These are phyloP conservation scores for Poecilia wingei DNA, from an alignment of 2,797 vertebrate genomes.

Conservation along the genomic window DNA sequence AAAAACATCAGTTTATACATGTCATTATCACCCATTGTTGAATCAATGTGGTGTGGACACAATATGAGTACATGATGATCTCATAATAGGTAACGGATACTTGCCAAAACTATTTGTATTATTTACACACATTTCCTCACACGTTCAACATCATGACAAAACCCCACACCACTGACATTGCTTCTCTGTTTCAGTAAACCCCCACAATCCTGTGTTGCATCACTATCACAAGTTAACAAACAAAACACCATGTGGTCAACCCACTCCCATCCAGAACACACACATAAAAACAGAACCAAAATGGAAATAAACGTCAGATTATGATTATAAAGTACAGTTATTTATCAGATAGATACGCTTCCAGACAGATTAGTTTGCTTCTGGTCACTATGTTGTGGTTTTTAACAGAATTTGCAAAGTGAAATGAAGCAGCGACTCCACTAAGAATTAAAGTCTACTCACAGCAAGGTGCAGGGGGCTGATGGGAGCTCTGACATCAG, in stretches of 20 bases:
- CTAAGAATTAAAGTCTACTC: slow-evolving; percentile 73
- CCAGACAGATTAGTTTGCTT: not conserved
- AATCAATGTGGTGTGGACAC: not conserved
- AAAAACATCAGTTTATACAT: too few relatives aligned
- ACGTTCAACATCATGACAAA: not conserved
- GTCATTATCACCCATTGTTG: not conserved
- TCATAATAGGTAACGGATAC: not conserved
- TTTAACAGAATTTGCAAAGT: not conserved
- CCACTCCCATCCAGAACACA: not conserved
- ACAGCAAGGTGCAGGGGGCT: slow-evolving; percentile 97
- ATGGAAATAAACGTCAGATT: not conserved
- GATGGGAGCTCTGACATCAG: slow-evolving; percentile 91
- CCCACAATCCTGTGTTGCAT: not conserved
- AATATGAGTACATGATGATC: not conserved
- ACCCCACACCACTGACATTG: not conserved
- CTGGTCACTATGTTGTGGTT: not conserved
- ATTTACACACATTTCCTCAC: not conserved
- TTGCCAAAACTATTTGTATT: not conserved
- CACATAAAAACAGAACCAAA: not conserved
- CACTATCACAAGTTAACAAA: too few relatives aligned
- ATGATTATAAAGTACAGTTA: not conserved
- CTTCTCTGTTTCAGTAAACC: not conserved
- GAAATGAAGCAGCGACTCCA: not conserved
- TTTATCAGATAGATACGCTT: too few relatives aligned
- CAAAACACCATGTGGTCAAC: not conserved